Conservation (phyloP, 2,113 vertebrate genomes). For the Steatornis caripensis region DNA sequence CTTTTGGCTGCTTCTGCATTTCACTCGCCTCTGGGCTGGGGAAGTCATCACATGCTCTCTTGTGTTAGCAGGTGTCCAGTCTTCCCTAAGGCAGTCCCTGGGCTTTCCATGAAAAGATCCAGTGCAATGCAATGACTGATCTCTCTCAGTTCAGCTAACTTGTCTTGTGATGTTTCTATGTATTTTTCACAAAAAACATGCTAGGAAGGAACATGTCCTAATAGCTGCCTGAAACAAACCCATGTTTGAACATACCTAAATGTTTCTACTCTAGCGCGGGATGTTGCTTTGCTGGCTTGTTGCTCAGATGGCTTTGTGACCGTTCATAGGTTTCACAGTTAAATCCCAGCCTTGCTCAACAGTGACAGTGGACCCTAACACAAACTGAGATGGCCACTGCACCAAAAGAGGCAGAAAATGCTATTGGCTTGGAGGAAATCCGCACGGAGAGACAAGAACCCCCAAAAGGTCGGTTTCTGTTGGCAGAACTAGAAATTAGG, state of each 20-base stretch:
- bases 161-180: background rate
- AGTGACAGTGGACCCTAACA: background rate
- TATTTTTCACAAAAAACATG: background rate
- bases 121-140: background rate
- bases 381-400: constrained; percentile 46
- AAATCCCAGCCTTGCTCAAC: background rate
- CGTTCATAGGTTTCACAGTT: background rate
- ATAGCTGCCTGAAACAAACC: background rate
- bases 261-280: background rate
- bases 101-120: background rate
- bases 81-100: background rate
- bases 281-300: background rate
- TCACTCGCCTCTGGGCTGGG: background rate
- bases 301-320: background rate
- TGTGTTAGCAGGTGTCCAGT: background rate
- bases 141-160: background rate
- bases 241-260: background rate
- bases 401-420: background rate
- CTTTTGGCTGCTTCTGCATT: background rate
- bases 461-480: constrained; percentile 46
- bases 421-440: constrained; percentile 56
- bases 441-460: background rate
- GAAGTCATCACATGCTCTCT: fast-evolving
- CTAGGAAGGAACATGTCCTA: background rate
- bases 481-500: background rate